Evolutionary conservation across 2,797 vertebrate genomes (phyloP).

Genomic region (Gambusia yucatana): DNA sequence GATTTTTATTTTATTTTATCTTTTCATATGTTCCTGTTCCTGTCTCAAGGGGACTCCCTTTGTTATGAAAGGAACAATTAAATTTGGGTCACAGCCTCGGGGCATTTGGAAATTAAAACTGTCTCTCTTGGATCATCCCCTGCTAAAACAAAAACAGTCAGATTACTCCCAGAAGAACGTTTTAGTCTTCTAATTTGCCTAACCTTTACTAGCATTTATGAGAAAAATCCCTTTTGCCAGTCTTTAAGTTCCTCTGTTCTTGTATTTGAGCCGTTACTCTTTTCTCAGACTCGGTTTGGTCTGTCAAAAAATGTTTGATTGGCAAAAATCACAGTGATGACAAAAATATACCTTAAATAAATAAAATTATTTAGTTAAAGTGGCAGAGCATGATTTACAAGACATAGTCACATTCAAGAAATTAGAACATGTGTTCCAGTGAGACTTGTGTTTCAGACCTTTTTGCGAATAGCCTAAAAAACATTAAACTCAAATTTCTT

Average conservation of each 20-base stretch:
- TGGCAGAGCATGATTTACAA: too few relatives aligned
- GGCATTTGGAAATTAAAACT: constrained; percentile 80
- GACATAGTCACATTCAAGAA: too few relatives aligned
- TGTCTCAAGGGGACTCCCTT: constrained; percentile 74
- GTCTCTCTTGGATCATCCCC: constrained; percentile 76
- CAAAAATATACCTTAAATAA: neutral
- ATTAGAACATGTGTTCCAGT: too few relatives aligned
- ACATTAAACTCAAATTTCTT: too few relatives aligned
- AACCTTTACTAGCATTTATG: constrained; percentile 65
- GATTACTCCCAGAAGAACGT: constrained; percentile 69
- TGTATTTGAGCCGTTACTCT: neutral
- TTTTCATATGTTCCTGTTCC: constrained; percentile 47
- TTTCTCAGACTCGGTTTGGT: neutral
- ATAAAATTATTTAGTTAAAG: neutral
- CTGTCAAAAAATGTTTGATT: neutral
- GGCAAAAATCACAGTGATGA: too few relatives aligned
- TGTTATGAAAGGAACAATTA: constrained; percentile 79
- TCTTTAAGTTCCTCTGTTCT: constrained; percentile 4
- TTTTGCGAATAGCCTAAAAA: too few relatives aligned
- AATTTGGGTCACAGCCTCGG: constrained; percentile 81
- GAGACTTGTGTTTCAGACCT: too few relatives aligned
- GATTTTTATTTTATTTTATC: constrained; percentile 41
- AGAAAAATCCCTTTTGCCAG: constrained; percentile 26
- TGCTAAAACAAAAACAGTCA: constrained; percentile 75
- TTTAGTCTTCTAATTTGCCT: constrained; percentile 58